phyloP scores from a whole-genome alignment of 2,113 vertebrate species.

The Ceyx melanurus region DNA sequence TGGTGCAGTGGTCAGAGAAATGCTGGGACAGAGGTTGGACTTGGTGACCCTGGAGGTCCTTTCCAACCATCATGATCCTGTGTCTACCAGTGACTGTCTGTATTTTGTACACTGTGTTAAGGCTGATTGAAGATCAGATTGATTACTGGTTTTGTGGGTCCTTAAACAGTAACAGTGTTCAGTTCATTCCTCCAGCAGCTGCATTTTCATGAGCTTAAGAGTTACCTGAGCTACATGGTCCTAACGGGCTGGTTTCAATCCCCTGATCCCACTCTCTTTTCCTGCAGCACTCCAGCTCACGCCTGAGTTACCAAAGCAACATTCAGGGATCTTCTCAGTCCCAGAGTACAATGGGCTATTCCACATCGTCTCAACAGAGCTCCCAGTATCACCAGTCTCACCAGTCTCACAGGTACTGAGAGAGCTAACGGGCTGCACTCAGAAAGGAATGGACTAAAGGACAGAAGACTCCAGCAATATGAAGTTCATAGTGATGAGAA shows the following conservation, averaged over 20 bases:
- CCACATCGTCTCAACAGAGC: slow-evolving; percentile 93
- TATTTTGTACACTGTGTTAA: not conserved
- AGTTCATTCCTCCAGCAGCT: not conserved
- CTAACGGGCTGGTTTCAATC: not conserved
- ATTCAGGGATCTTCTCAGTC: slow-evolving; percentile 94
- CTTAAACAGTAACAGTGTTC: not conserved
- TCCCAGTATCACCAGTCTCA: slow-evolving; percentile 91
- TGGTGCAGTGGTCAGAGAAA: no score
- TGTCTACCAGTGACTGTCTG: not conserved
- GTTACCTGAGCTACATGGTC: not conserved
- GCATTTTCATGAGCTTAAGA: not conserved
- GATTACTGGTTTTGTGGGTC: not conserved
- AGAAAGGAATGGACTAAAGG: slow-evolving; percentile 52
- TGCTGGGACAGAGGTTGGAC: no score
- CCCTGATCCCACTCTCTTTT: slow-evolving; percentile 3
- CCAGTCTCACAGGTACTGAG: slow-evolving; percentile 94
- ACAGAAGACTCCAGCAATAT: slow-evolving; percentile 76
- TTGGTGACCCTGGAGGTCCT: no score
- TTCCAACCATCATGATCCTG: no score
- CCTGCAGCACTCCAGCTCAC: slow-evolving; percentile 90
- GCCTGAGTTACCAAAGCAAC: slow-evolving; percentile 98
- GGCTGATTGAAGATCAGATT: not conserved
- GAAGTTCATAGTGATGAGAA: slow-evolving; percentile 72
- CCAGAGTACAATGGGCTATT: slow-evolving; percentile 94
- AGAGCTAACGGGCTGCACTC: slow-evolving; percentile 7